These are phyloP conservation scores for Euborellia annulipes DNA, from an alignment of 1,140 invertebrate genomes.

Conservation along the genomic window DNA sequence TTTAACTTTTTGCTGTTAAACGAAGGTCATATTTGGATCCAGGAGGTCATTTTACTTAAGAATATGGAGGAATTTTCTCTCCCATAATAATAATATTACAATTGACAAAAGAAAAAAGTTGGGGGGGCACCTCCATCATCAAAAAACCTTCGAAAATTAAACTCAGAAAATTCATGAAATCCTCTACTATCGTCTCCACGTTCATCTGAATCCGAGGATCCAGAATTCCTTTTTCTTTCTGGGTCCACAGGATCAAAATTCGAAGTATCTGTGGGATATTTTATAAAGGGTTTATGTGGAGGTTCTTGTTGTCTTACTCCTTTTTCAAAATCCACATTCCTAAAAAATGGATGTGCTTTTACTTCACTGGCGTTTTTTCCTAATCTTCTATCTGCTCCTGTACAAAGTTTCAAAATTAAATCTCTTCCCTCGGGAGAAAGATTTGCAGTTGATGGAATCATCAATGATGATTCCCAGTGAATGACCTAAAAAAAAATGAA, in stretches of 20 bases:
- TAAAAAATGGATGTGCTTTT: conserved; percentile 87
- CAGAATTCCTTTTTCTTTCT: conserved; percentile 65
- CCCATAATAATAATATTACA: too few species aligned
- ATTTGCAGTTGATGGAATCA: conserved; percentile 75
- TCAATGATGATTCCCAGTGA: conserved; percentile 83
- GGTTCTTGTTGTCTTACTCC: conserved; percentile 75
- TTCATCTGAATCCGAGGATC: conserved; percentile 62
- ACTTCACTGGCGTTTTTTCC: conserved; percentile 89
- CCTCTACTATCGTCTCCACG: conserved; percentile 60
- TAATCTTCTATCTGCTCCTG: conserved; percentile 68
- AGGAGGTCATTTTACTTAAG: too few species aligned
- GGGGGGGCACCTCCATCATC: conserved; percentile 68
- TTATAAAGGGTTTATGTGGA: conserved; percentile 84
- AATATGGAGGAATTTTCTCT: too few species aligned
- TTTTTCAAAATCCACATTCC: conserved; percentile 74
- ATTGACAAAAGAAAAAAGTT: too few species aligned
- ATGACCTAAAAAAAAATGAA: conserved; percentile 68
- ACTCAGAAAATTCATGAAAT: conserved; percentile 97
- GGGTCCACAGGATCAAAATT: conserved; percentile 92
- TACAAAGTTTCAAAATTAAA: conserved; percentile 82
- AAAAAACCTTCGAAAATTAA: conserved; percentile 97
- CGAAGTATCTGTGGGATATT: conserved; percentile 90
- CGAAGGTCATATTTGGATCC: too few species aligned
- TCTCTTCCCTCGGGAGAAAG: conserved; percentile 75
- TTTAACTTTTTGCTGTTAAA: too few species aligned